Base-by-base conservation (phyloP, 2,113 vertebrate species). In the Platysternon megacephalum region DNA sequence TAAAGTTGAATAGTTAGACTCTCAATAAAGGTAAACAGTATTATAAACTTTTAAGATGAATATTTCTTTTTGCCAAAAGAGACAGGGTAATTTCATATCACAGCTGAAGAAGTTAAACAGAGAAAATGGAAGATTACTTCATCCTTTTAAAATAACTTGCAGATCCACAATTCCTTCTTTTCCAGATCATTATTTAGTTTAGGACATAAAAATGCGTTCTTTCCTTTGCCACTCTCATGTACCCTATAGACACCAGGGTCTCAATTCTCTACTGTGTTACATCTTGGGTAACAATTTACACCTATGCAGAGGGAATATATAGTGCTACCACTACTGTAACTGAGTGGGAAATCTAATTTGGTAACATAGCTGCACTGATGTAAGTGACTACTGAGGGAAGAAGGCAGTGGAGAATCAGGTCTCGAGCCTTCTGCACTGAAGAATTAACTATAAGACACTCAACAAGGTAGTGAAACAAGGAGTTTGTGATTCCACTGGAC, bases 351-450 rank as follows among this genome's bases (percentile, higher is more conserved):
- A 19, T 68, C 35, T 21, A 35, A 90, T 52, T n/a, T 52, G 11
- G 21, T 0, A 51, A 24, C 5, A 48, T 74, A 44, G 3, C 5
- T 84, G 13, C 11, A 90, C 49, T 2, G 1, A 35, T 39, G 9
- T n/a, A 88, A 5, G 12, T 8, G 55, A 42, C 35, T 86, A 26
- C 56, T 53, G 10, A 65, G 86, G 88, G 3, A 32, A 24, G 26
- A 81, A 4, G 35, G 35, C 5, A 85, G 88, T 0, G 0, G 2
- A 90, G 26, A 83, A 11, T 28, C 35, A 17, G 0, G 2, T 32
- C 48, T n/a, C 24, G n/a, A 3, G 32, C 82, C 1, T 39, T 72
- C 11, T 55, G 51, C 42, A 81, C 39, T 2, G 1, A 9, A 51
- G n/a, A 86, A 26, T 14, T 42, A 78, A 29, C 16, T 28, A 8